Evolutionary conservation across 64 coral and sea anemone genomes (phyloP), one percentile per base, ranked within the genome.

Genomic region (Montipora capricornis): DNA sequence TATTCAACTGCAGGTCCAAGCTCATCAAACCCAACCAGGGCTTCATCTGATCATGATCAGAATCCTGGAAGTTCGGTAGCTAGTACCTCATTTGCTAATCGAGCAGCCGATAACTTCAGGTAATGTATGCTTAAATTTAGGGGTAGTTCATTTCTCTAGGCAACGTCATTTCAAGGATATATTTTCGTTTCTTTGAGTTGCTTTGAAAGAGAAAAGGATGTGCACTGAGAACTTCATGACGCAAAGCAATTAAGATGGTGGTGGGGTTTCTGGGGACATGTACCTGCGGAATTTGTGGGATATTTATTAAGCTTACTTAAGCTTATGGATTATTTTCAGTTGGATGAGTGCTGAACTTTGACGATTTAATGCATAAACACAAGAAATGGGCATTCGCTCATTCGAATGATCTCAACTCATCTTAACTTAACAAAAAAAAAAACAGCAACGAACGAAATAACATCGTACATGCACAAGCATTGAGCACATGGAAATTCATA

Each of bases 1-100:
- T 22, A 22, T 22, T 22, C 22, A 22, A 22, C 22, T 22, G 22
- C 22, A 22, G 22, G 22, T 22, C 22, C 22, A 22, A 22, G 26
- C 26, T 26, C 26, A 26, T 26, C 26, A 26, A 26, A 26, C 26
- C 26, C 26, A 26, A 26, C 26, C 26, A 26, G 26, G 26, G 26
- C 26, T 64, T 64, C 60, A 64, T 64, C 60, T 64, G 60, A 64
- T 64, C 60, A 64, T 49, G 84, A 87, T 87, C 69, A 20, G 22
- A 73, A 73, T 20, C 22, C 69, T 73, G 17, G 69, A 20, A 20
- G 69, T 73, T 73, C 19, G 19, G 22, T 20, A 22, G 0, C 69
- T 73, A 73, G 5, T 26, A 73, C 69, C 9, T 73, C 69, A 73
- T 73, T 73, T 73, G 69, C 69, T 73, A 73, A 20, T 73, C 69